Conservation (phyloP, 2,888 invertebrate genomes). For the Gastrophysa polygoni region DNA sequence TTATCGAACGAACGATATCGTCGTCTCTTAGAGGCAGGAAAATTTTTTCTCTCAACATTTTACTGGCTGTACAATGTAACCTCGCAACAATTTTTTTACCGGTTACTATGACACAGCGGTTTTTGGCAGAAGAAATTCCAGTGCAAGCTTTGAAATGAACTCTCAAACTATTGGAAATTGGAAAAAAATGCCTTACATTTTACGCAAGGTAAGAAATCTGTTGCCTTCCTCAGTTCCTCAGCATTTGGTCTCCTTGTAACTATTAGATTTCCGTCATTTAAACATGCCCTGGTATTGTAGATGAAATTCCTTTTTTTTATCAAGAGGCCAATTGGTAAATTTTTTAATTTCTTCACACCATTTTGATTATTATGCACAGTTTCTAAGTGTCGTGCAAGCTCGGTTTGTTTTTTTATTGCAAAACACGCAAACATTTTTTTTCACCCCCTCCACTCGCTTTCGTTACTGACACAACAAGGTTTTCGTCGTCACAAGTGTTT, state of each 20-base stretch:
- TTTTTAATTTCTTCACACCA: conserved; percentile 17
- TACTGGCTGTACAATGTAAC: conserved; percentile 14
- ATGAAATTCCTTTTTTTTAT: conserved; percentile 16
- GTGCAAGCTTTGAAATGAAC: conserved; percentile 17
- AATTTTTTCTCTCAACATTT: conserved; percentile 9
- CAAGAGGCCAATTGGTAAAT: conserved; percentile 12
- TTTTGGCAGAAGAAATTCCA: background rate
- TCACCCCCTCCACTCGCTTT: conserved; percentile 10
- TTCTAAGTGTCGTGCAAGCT: conserved; percentile 20
- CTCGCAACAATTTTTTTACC: conserved; percentile 15
- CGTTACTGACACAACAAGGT: conserved; percentile 10
- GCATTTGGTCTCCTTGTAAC: conserved; percentile 21
- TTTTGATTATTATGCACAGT: conserved; percentile 15
- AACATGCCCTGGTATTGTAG: conserved; percentile 13
- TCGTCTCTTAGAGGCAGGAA: conserved; percentile 23
- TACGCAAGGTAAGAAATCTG: too few species aligned
- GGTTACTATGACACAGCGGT: conserved; percentile 3
- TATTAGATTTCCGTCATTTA: conserved; percentile 16
- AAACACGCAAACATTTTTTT: conserved; percentile 21
- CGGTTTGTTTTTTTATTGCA: conserved; percentile 22
- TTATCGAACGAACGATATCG: conserved; percentile 13
- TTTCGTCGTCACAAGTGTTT: conserved; percentile 18
- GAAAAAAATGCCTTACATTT: conserved; percentile 17
- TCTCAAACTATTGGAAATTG: conserved; percentile 18
- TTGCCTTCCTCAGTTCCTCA: conserved; percentile 3